Conservation (phyloP, 1,140 invertebrate genomes). For the Bombus superbus region DNA sequence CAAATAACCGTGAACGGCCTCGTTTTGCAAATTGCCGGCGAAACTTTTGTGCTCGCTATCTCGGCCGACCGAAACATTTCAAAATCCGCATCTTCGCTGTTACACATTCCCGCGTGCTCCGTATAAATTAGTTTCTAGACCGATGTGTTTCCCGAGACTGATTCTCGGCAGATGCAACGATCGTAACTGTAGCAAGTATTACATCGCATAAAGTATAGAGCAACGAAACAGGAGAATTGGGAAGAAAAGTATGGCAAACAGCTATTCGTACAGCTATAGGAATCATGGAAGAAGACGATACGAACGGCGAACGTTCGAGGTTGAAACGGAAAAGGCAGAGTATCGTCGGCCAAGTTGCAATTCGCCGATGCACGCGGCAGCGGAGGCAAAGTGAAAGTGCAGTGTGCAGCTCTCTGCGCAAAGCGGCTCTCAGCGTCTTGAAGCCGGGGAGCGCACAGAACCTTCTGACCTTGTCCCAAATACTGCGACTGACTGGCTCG, state of each 20-base stretch:
- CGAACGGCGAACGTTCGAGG: neutral
- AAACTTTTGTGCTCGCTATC: slow-evolving; percentile 33
- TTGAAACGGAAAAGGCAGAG: slow-evolving; percentile 36
- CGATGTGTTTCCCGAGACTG: too few relatives aligned
- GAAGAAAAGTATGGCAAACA: neutral
- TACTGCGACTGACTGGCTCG: slow-evolving; percentile 73
- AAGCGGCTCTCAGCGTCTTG: slow-evolving; percentile 74
- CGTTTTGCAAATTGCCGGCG: slow-evolving; percentile 54
- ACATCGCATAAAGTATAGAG: fast-evolving
- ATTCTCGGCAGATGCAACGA: too few relatives aligned
- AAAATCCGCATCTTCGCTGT: too few relatives aligned
- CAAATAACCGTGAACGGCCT: slow-evolving; percentile 61
- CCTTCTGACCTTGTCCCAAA: slow-evolving; percentile 83
- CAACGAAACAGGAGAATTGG: too few relatives aligned
- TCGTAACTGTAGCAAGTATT: too few relatives aligned
- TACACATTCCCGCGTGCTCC: too few relatives aligned
- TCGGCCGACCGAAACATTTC: too few relatives aligned
- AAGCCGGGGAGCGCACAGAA: slow-evolving; percentile 69
- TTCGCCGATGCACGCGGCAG: slow-evolving; percentile 75
- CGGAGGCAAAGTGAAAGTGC: slow-evolving; percentile 79
- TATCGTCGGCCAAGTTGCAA: slow-evolving; percentile 59
- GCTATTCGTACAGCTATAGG: neutral
- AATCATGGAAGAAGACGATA: neutral
- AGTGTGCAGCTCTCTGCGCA: slow-evolving; percentile 53
- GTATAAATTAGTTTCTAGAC: too few relatives aligned